A percentile compares a stretch with the other conserved stretches of the same genome.
Conservation (phyloP, 2,888 invertebrate genomes). For the Metalampra italica region DNA sequence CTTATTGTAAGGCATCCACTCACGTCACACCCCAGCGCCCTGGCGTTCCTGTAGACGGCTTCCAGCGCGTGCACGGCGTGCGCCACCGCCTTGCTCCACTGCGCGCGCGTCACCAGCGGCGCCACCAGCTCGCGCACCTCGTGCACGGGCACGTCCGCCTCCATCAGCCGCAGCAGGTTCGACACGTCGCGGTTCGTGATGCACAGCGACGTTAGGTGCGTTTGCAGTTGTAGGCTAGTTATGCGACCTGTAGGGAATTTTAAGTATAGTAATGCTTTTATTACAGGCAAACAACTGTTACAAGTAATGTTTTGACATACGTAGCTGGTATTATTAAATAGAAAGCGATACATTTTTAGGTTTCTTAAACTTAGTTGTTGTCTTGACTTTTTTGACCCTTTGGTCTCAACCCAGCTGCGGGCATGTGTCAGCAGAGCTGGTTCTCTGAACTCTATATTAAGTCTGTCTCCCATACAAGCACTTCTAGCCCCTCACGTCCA, state of each 20-base stretch:
- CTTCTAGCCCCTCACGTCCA: too few relatives aligned
- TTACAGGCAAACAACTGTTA: too few relatives aligned
- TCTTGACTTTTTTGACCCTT: too few relatives aligned
- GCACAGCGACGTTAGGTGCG: constrained; percentile 82
- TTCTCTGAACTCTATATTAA: too few relatives aligned
- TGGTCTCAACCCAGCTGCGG: too few relatives aligned
- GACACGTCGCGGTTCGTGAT: constrained; percentile 83
- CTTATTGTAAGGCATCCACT: constrained; percentile 23
- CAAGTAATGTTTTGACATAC: too few relatives aligned
- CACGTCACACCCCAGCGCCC: constrained; percentile 87
- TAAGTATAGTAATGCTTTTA: too few relatives aligned
- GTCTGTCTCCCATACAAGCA: too few relatives aligned
- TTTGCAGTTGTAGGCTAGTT: constrained; percentile 84
- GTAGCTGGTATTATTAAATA: too few relatives aligned
- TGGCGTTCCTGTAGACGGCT: constrained; percentile 83
- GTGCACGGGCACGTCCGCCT: constrained; percentile 77
- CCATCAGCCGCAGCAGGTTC: constrained; percentile 81
- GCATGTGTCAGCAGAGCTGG: too few relatives aligned
- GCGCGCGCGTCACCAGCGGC: constrained; percentile 83
- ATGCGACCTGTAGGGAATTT: constrained; percentile 51
- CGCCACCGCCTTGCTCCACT: constrained; percentile 81
- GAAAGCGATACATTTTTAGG: too few relatives aligned
- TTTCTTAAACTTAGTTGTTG: too few relatives aligned
- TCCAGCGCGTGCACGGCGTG: constrained; percentile 87
- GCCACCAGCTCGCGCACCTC: constrained; percentile 80